Conservation (phyloP, 2,888 invertebrate genomes). For the Cremastinae sp. region DNA sequence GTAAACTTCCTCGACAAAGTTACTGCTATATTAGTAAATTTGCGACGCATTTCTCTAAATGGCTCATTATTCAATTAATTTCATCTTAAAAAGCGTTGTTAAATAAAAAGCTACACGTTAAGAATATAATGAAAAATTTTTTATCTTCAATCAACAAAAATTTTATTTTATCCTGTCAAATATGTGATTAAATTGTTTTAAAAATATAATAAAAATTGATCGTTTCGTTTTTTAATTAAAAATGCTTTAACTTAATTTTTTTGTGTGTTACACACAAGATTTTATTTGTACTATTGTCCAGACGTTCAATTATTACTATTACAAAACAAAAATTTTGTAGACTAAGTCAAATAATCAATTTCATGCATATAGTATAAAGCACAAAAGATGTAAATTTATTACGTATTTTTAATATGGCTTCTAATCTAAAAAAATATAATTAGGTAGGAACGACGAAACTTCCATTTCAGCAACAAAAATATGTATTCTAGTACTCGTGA, state of each 20-base stretch:
- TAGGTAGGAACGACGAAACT: too few relatives aligned
- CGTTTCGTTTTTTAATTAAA: background rate
- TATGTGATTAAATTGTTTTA: too few relatives aligned
- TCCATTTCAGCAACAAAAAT: too few relatives aligned
- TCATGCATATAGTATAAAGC: too few relatives aligned
- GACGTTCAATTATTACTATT: background rate
- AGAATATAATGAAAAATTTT: too few relatives aligned
- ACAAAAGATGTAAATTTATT: too few relatives aligned
- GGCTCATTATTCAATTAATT: too few relatives aligned
- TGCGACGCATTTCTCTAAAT: constrained; percentile 26
- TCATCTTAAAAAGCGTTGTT: background rate
- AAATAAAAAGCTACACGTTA: too few relatives aligned
- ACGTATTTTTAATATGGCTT: background rate
- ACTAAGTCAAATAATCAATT: background rate
- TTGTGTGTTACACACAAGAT: background rate
- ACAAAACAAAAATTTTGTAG: background rate
- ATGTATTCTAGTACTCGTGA: too few relatives aligned
- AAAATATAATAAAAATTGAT: too few relatives aligned
- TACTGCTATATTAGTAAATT: constrained; percentile 12
- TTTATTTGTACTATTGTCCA: background rate
- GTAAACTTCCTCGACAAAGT: constrained; percentile 20
- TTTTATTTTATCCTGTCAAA: too few relatives aligned
- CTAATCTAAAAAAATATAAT: background rate
- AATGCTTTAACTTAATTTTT: background rate
- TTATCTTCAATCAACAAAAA: background rate